Conservation (phyloP, 1,140 invertebrate genomes). For the Caerostris extrusa region DNA sequence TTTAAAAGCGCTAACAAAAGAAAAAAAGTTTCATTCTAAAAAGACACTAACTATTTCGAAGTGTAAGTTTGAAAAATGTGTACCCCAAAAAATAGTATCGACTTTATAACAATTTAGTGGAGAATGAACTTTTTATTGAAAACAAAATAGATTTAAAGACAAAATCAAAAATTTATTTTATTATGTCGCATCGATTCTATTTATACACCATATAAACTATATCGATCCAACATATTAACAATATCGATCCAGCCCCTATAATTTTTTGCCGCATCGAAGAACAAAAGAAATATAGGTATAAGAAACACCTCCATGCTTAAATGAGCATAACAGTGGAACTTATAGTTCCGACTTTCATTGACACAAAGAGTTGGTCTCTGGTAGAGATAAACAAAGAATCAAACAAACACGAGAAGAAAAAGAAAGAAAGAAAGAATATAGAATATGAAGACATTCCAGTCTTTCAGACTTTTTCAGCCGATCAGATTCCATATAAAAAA, state of each 20-base stretch:
- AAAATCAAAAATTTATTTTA: too few species aligned
- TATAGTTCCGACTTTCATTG: conserved; percentile 37
- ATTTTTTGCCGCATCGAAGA: background rate
- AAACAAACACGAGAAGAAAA: conserved; percentile 13
- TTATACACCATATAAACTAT: too few species aligned
- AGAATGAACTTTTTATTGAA: too few species aligned
- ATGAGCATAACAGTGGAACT: background rate
- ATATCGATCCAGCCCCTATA: background rate
- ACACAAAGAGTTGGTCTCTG: conserved; percentile 41
- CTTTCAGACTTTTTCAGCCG: conserved; percentile 39
- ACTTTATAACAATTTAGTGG: too few species aligned
- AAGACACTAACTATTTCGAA: too few species aligned
- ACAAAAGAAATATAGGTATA: background rate
- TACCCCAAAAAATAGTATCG: too few species aligned
- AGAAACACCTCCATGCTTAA: background rate
- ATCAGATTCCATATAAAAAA: conserved; percentile 43
- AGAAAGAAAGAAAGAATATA: conserved; percentile 13
- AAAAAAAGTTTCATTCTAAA: too few species aligned
- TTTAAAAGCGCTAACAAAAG: too few species aligned
- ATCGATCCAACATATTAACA: too few species aligned
- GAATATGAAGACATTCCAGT: conserved; percentile 43
- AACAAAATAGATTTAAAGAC: too few species aligned
- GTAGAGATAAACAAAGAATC: conserved; percentile 56
- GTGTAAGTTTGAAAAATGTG: too few species aligned
- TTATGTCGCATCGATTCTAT: too few species aligned